phyloP scores from a whole-genome alignment of 2,797 vertebrate genomes.

The Anguilla obscura region DNA sequence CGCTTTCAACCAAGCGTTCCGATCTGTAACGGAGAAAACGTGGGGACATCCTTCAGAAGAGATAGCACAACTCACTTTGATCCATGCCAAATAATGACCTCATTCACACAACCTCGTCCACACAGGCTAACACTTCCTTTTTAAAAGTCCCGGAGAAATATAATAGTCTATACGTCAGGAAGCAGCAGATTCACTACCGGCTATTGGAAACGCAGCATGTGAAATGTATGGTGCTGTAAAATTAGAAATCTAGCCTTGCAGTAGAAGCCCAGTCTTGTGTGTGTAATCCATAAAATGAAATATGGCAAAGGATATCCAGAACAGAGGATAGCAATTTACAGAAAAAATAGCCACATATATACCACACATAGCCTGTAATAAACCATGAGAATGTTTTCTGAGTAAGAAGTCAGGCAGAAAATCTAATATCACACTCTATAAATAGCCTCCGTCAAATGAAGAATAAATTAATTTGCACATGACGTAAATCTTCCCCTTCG shows the following conservation, averaged over 20 bases:
- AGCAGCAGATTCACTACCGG: neutral
- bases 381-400: neutral
- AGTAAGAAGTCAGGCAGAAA: neutral
- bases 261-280: neutral
- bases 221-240: constrained; percentile 3
- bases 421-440: neutral
- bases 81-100: neutral
- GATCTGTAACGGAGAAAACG: neutral
- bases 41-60: constrained; percentile 3
- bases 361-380: neutral
- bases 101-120: neutral
- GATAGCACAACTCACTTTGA: neutral
- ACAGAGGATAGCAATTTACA: neutral
- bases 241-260: constrained; percentile 13
- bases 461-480: neutral
- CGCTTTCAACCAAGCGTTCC: neutral
- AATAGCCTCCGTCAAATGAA: neutral
- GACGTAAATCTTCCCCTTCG: neutral
- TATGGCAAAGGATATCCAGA: neutral
- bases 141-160: neutral
- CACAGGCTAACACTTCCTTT: neutral
- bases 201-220: neutral
- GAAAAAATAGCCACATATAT: neutral
- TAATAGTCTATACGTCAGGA: neutral
- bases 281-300: neutral